These are phyloP conservation scores for Wiebesia pumilae DNA, from an alignment of 1,140 invertebrate genomes.

Conservation along the genomic window DNA sequence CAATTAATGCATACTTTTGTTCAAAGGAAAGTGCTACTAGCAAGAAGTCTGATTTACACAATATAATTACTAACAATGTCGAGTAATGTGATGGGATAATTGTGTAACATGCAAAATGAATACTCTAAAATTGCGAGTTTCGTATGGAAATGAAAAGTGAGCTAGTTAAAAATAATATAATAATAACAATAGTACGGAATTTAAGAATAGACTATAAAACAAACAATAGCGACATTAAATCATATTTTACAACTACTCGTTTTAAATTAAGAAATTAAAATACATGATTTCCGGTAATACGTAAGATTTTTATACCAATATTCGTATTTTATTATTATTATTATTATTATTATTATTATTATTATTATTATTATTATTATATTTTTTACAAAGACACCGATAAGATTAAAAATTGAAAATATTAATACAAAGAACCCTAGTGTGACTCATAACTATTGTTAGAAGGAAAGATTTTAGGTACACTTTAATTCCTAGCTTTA, in stretches of 20 bases:
- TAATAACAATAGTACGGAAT: neutral
- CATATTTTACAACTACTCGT: neutral
- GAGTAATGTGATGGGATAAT: neutral
- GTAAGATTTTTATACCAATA: neutral
- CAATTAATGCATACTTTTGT: neutral
- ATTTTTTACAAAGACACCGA: neutral
- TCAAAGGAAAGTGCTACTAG: neutral
- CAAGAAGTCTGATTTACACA: neutral
- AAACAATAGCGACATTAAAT: neutral
- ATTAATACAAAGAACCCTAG: slow-evolving; percentile 12
- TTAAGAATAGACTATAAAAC: neutral
- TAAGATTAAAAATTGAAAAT: neutral
- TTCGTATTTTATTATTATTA: neutral
- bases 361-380: neutral
- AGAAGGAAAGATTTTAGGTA: neutral
- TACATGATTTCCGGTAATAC: neutral
- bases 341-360: neutral
- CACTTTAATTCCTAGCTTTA: neutral
- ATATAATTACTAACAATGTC: neutral
- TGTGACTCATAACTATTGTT: slow-evolving; percentile 16
- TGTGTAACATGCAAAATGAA: neutral
- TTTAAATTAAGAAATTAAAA: neutral
- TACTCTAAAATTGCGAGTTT: neutral
- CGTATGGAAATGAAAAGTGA: neutral
- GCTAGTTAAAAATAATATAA: neutral